Percentiles rank a stretch among this genome's conserved stretches.
Conservation (phyloP, 2,113 vertebrate genomes). For the Telmatochromis sp. region DNA sequence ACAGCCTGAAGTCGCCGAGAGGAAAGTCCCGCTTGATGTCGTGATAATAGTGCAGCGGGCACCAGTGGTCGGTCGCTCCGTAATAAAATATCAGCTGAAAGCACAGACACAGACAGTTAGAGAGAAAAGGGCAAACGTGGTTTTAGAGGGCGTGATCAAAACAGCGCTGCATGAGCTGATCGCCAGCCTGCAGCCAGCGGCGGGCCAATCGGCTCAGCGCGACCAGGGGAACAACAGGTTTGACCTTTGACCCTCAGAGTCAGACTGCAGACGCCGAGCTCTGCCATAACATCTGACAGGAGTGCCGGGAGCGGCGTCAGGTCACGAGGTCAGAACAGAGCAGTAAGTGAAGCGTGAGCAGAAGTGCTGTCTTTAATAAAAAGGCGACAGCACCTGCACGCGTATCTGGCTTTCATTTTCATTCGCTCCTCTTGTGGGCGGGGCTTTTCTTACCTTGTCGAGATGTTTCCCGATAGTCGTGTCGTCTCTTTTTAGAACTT, state of each 20-base stretch:
- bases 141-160: neutral
- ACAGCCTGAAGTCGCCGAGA: constrained; percentile 81
- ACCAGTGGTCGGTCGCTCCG: constrained; percentile 83
- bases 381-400: neutral
- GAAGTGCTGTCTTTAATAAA: neutral
- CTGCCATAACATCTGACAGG: neutral
- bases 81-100: constrained; percentile 94
- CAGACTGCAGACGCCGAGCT: accelerated
- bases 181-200: accelerated
- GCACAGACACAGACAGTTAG: neutral
- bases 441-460: constrained; percentile 78
- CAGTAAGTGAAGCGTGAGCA: neutral
- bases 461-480: constrained; percentile 79
- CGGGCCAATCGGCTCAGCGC: accelerated
- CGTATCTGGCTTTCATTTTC: neutral
- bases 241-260: neutral
- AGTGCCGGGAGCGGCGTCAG: neutral
- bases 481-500: constrained; percentile 81
- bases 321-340: neutral
- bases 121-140: neutral
- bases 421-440: neutral
- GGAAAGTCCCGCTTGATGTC: constrained; percentile 89
- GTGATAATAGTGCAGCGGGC: constrained; percentile 82
- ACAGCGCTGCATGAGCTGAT: neutral
- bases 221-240: neutral